A percentile compares a stretch with the other conserved stretches of the same genome.
These are phyloP conservation scores for Andrena chrysosceles DNA, from an alignment of 2,888 invertebrate species.

Conservation along the genomic window DNA sequence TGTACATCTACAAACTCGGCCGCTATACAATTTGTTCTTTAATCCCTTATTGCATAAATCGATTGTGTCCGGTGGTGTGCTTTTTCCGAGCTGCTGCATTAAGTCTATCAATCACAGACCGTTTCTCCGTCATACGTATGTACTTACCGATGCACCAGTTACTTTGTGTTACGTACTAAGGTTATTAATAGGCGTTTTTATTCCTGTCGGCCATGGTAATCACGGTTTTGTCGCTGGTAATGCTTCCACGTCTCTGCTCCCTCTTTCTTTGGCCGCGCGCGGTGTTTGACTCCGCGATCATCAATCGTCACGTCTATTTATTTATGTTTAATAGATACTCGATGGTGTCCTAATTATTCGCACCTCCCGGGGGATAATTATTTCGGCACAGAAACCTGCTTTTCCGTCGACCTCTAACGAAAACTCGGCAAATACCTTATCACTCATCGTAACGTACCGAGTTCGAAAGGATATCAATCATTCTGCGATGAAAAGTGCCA, in stretches of 20 bases:
- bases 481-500: background rate
- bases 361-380: background rate
- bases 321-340: too few relatives aligned
- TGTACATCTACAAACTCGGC: slow-evolving; percentile 41
- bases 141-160: background rate
- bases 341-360: background rate
- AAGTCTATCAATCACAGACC: background rate
- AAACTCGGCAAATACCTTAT: background rate
- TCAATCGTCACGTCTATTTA: background rate
- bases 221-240: too few relatives aligned
- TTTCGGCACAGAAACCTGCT: background rate
- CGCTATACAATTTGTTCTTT: slow-evolving; percentile 49
- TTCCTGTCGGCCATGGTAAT: background rate
- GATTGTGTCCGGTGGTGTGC: slow-evolving; percentile 30
- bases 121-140: slow-evolving; percentile 18
- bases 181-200: background rate
- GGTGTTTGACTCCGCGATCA: background rate
- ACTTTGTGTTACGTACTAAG: background rate
- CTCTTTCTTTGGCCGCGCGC: background rate
- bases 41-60: slow-evolving; percentile 63
- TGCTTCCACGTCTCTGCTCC: too few relatives aligned
- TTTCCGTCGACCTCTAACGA: background rate
- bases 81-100: slow-evolving; percentile 44
- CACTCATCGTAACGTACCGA: background rate
- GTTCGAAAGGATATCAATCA: slow-evolving; percentile 1